Evolutionary conservation across 2,888 invertebrate genomes (phyloP), one percentile per base, ranked within the genome.

Genomic region (Hermodice carunculata): DNA sequence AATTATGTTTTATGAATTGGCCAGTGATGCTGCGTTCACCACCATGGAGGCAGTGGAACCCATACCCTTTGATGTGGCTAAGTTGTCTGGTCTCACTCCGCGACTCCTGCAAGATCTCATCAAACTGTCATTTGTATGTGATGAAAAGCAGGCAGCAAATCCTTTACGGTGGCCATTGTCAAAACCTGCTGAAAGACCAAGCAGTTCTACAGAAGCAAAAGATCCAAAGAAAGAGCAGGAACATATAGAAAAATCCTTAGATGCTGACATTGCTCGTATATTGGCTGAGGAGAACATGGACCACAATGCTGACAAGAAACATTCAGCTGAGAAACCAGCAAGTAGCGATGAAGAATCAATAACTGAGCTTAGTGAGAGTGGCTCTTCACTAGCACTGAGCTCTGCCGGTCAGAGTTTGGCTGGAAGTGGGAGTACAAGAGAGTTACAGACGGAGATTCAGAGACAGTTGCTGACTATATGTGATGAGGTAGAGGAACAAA

Each of bases 51-150:
- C 88, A 11, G 79, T 88, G 28, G 89, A 89, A 66, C 81, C 87
- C 0, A 71, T 78, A 1, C 81, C 86, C 4, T 90, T 90, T 78
- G 87, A 88, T 70, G 85, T 87, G 1, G 81, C 82, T 43, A 87
- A 86, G 76, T 83, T 90, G 49, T 81, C 76, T 2, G 87, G 88
- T 49, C 79, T 90, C 37, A 87, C 88, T 26, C 84, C 88, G 0
- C 86, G 86, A 37, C 86, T 88, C 34, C 81, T 90, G 49, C 83
- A 86, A 31, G 87, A 89, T 69, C 82, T 90, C 34, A 87, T 89
- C n/a, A 83, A 88, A 52, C 81, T 90, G 24, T 88, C 89, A 61
- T 89, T 89, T 6, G 83, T 90, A 40, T 87, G 88, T 1, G 87
- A 88, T 43, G 89, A 90, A 81, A 87, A 72, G 54, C 44, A 46